Percentiles rank a stretch among this genome's conserved stretches.
Evolutionary conservation across 2,113 vertebrate species (phyloP).

Genomic region (Tympanuchus pallidicinctus): DNA sequence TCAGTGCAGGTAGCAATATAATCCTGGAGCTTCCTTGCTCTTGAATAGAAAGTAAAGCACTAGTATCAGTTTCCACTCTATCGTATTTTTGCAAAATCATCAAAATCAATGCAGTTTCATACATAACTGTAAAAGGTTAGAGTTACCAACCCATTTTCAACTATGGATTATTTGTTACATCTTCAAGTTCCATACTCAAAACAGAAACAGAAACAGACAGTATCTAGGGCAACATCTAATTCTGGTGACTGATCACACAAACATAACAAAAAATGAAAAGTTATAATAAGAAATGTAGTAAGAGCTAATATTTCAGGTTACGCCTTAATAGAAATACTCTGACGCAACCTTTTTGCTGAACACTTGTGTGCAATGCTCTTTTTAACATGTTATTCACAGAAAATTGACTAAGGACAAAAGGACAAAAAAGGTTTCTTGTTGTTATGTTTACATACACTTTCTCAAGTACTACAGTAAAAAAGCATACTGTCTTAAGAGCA

Average conservation of each 20-base stretch:
- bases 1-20: background rate
- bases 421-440: background rate
- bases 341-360: background rate
- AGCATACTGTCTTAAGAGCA: constrained; percentile 61
- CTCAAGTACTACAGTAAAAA: constrained; percentile 55
- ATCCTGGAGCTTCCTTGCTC: background rate
- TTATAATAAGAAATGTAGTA: background rate
- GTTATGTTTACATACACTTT: constrained; percentile 35
- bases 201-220: background rate
- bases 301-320: background rate
- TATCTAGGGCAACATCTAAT: background rate
- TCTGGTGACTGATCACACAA: background rate
- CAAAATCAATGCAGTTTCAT: constrained; percentile 34
- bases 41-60: constrained; percentile 24
- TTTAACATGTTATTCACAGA: background rate
- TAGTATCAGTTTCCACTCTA: background rate
- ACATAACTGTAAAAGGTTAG: background rate
- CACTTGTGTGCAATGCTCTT: background rate
- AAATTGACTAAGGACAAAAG: background rate
- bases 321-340: accelerated
- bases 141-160: background rate
- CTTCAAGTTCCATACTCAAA: background rate
- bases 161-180: background rate
- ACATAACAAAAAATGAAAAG: background rate
- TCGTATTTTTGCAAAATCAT: background rate